Base-by-base conservation (phyloP, 1,140 invertebrate species). In the Aphidius gifuensis region DNA sequence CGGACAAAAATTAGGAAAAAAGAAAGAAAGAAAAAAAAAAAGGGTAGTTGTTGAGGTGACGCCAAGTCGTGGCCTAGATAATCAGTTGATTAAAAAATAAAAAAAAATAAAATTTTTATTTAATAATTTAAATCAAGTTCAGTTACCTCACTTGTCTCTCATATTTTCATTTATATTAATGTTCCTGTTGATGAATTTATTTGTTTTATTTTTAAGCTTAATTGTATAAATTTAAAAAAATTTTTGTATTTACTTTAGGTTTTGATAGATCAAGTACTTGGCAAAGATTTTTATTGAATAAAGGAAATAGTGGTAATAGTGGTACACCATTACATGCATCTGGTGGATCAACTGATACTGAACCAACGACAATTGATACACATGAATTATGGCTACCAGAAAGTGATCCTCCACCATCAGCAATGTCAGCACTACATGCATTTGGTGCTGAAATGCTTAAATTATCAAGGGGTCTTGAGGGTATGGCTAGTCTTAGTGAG, bases 401-500 rank as follows among this genome's bases (percentile, higher is more conserved):
- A 65, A 86, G 87, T 50, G 90, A 92, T 68, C 89, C 89, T 9
- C 88, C 88, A 58, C 88, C 89, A 8, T 90, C 88, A 66, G 88
- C 90, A 54, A 89, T 92, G 85, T 89, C 89, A 9, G 90, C 90
- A 43, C 80, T 92, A 65, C 90, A 91, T 74, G 88, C 90, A 69
- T 92, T 92, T 67, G 90, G 90, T 21, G 88, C 88, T 4, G 90
- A 92, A 80, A 91, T 92, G 89, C 82, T 92, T 56, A 88, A 90
- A 66, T 80, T 92, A 1, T 91, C 90, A 1, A 83, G 89, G 51
- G 90, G 90, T 47, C 80, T 92, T 56, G 89, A 91, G 78, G 85
- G 75, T 1, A 74, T 71, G 40, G 73, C 72, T 32, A 77, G 66
- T 58, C 62, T 78, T 16, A 54, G 9, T 60, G 65, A 6, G 64